Percentiles rank a stretch among this genome's conserved stretches.
Evolutionary conservation across 2,888 invertebrate species (phyloP).

Genomic region (Tanypteryx hageni): DNA sequence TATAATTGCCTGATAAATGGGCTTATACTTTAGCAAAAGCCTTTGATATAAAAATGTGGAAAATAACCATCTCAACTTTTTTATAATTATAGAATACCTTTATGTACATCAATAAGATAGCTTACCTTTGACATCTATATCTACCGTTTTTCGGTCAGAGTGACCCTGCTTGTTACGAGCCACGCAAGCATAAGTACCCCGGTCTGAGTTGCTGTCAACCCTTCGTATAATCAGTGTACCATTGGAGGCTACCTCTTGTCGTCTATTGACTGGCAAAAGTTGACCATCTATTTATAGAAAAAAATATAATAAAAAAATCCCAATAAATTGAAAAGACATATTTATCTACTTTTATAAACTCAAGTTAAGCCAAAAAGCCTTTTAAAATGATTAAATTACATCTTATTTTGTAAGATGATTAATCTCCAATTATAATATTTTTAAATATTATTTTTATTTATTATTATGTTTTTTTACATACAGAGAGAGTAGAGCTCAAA

Average conservation of each 20-base stretch:
- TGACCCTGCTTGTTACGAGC: slow-evolving; percentile 73
- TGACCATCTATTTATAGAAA: slow-evolving; percentile 71
- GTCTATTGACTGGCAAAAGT: slow-evolving; percentile 74
- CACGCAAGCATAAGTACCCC: slow-evolving; percentile 74
- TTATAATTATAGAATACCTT: not conserved
- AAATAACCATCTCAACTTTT: not conserved
- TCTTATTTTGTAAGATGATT: too few relatives aligned
- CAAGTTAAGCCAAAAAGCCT: too few relatives aligned
- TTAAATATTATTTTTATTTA: too few relatives aligned
- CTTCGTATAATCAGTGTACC: slow-evolving; percentile 74
- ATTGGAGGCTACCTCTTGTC: slow-evolving; percentile 74
- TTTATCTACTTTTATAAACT: too few relatives aligned
- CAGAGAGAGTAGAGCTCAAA: not conserved
- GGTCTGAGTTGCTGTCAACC: slow-evolving; percentile 74
- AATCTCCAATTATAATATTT: too few relatives aligned
- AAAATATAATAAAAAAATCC: too few relatives aligned
- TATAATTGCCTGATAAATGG: too few relatives aligned
- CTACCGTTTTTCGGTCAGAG: slow-evolving; percentile 70
- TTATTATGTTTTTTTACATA: not conserved
- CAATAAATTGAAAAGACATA: too few relatives aligned
- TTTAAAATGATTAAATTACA: too few relatives aligned
- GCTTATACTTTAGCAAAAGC: too few relatives aligned
- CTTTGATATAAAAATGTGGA: too few relatives aligned
- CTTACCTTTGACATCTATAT: slow-evolving; percentile 71
- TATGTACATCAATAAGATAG: not conserved